phyloP scores from a whole-genome alignment of 2,113 vertebrate genomes.

The Apteryx owenii region DNA sequence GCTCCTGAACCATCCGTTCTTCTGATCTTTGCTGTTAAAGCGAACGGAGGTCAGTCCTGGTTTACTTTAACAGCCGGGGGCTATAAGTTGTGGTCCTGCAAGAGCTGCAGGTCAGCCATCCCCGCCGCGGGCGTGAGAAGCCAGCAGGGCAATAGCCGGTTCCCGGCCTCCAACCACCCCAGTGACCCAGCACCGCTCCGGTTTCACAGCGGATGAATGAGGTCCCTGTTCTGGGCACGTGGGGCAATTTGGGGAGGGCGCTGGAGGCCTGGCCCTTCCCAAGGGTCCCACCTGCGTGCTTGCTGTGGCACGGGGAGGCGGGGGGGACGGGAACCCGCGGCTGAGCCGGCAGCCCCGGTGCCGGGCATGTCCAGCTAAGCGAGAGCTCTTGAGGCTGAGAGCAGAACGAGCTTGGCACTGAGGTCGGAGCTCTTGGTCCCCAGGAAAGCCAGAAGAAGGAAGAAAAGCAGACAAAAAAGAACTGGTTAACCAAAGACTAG shows the following conservation, averaged over 20 bases:
- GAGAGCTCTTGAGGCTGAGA: not conserved
- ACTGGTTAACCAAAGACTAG: not conserved
- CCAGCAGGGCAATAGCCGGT: too few relatives aligned
- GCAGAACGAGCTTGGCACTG: not conserved
- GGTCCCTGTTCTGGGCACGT: not conserved
- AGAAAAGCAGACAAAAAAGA: not conserved
- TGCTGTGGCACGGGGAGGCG: not conserved
- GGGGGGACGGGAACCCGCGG: not conserved
- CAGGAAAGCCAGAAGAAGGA: too few relatives aligned
- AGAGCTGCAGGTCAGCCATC: too few relatives aligned
- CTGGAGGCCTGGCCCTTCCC: not conserved
- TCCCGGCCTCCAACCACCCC: too few relatives aligned
- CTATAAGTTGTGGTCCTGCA: too few relatives aligned
- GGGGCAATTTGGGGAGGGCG: fast-evolving
- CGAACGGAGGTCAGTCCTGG: too few relatives aligned
- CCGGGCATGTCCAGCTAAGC: not conserved
- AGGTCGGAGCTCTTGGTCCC: not conserved
- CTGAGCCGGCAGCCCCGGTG: not conserved
- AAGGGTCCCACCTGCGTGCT: fast-evolving
- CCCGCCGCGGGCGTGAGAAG: too few relatives aligned
- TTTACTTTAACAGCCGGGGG: too few relatives aligned
- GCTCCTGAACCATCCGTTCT: too few relatives aligned
- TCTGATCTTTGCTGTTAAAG: too few relatives aligned
- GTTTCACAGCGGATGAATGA: too few relatives aligned
- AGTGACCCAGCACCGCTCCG: too few relatives aligned